Percentiles rank a stretch among this genome's conserved stretches.
phyloP scores from a whole-genome alignment of 2,888 invertebrate genomes.

The Hypercompe scribonia region DNA sequence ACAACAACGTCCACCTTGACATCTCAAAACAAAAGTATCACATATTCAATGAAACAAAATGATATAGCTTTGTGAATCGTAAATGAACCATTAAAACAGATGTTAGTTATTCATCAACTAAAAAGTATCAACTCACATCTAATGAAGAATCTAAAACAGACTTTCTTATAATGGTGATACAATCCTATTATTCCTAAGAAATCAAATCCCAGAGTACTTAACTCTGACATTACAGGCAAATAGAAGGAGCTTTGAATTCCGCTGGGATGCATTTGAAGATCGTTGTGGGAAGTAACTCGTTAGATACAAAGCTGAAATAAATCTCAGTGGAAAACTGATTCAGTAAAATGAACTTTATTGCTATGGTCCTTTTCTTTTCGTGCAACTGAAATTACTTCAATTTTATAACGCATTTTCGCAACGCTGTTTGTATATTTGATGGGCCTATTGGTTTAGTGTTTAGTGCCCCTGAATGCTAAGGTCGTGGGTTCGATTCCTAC shows the following conservation, averaged over 20 bases:
- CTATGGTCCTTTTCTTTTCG: slow-evolving; percentile 16
- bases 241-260: slow-evolving; percentile 42
- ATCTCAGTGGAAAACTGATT: slow-evolving; percentile 26
- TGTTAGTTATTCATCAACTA: slow-evolving; percentile 43
- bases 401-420: background rate
- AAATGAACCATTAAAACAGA: slow-evolving; percentile 28
- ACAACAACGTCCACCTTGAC: background rate
- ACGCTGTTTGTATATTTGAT: background rate
- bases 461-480: no score
- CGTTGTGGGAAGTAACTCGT: slow-evolving; percentile 41
- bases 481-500: no score
- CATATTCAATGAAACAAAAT: slow-evolving; percentile 8
- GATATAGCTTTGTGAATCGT: slow-evolving; percentile 29
- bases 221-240: slow-evolving; percentile 46
- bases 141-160: slow-evolving; percentile 33
- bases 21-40: background rate
- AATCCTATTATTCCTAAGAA: slow-evolving; percentile 47
- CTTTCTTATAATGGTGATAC: slow-evolving; percentile 44
- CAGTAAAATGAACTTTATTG: slow-evolving; percentile 45
- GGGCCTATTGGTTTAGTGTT: no score
- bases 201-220: slow-evolving; percentile 51
- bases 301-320: slow-evolving; percentile 49
- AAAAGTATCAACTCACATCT: slow-evolving; percentile 30
- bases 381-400: slow-evolving; percentile 17
- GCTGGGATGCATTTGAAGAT: slow-evolving; percentile 36